phyloP scores from a whole-genome alignment of 30 jellyfish, hydroid and myxozoan genomes.

The Aurelia sp. region DNA sequence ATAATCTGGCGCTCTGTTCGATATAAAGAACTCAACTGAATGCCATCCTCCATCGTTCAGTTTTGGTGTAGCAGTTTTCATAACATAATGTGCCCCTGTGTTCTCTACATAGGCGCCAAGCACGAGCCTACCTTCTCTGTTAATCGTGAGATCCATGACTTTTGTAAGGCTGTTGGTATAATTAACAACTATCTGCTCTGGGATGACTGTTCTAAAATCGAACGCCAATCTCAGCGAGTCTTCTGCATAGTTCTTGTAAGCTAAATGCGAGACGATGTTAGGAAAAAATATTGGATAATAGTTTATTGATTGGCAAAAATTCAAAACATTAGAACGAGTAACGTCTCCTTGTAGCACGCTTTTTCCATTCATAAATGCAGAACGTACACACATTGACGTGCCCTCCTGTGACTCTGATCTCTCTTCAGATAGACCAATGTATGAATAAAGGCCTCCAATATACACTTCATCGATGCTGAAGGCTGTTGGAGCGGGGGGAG shows the following conservation, averaged over 20 bases:
- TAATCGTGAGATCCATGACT: slow-evolving; percentile 69
- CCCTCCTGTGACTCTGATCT: slow-evolving; percentile 87
- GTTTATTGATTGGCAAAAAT: slow-evolving; percentile 71
- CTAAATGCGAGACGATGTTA: slow-evolving; percentile 89
- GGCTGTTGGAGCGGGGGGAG: slow-evolving; percentile 96
- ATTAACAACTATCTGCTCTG: slow-evolving; percentile 80
- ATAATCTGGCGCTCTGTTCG: slow-evolving; percentile 81
- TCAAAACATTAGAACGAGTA: slow-evolving; percentile 14
- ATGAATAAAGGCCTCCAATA: slow-evolving; percentile 87
- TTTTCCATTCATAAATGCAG: slow-evolving; percentile 75
- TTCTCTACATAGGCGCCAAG: slow-evolving; percentile 77
- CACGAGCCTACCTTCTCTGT: slow-evolving; percentile 87
- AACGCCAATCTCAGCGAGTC: slow-evolving; percentile 68
- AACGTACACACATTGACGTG: slow-evolving; percentile 71
- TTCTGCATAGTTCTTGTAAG: slow-evolving; percentile 51
- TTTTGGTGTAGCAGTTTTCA: slow-evolving; percentile 82
- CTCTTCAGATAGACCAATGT: slow-evolving; percentile 71
- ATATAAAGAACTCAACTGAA: slow-evolving; percentile 75
- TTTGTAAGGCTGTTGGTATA: slow-evolving; percentile 78
- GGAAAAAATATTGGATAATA: slow-evolving; percentile 93
- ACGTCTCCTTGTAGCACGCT: slow-evolving; percentile 39
- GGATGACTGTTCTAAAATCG: slow-evolving; percentile 87
- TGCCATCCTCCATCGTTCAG: slow-evolving; percentile 98
- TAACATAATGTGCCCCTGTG: slow-evolving; percentile 66
- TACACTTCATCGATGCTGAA: slow-evolving; percentile 81